Conservation (phyloP, 1,140 invertebrate species). For the Drosophila prosaltans region DNA sequence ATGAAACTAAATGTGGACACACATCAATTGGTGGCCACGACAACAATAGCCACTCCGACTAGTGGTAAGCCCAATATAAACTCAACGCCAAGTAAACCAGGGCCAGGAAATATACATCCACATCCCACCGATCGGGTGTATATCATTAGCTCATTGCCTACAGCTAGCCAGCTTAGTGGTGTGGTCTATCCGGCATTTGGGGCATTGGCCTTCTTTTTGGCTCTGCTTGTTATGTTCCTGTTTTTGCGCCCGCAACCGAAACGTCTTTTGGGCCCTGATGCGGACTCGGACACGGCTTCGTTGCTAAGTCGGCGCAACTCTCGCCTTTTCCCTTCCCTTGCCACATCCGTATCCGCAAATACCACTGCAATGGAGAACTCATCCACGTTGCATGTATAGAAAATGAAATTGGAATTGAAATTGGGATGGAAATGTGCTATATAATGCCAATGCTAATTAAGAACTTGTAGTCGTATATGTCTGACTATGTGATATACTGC, state of each 20-base stretch:
- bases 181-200: conserved; percentile 73
- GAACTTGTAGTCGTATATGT: conserved; percentile 76
- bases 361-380: conserved; percentile 43
- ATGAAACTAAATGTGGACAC: conserved; percentile 76
- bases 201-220: conserved; percentile 68
- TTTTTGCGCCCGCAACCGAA: conserved; percentile 72
- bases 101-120: conserved; percentile 9
- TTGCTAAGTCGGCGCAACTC: conserved; percentile 49
- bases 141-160: conserved; percentile 68
- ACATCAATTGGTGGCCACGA: conserved; percentile 55
- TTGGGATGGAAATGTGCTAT: background rate
- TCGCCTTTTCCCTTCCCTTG: conserved; percentile 23
- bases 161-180: conserved; percentile 63
- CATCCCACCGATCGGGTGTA: conserved; percentile 67
- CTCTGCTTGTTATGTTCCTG: conserved; percentile 70
- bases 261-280: conserved; percentile 42
- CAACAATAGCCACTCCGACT: conserved; percentile 15
- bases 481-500: conserved; percentile 79
- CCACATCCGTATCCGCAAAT: background rate
- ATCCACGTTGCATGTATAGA: conserved; percentile 68
- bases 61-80: conserved; percentile 5
- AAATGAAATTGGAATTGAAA: conserved; percentile 6
- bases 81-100: background rate
- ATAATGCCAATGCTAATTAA: conserved; percentile 39
- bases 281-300: conserved; percentile 58